Evolutionary conservation across 1,140 invertebrate species (phyloP).

Genomic region (Leptinotarsa texana): DNA sequence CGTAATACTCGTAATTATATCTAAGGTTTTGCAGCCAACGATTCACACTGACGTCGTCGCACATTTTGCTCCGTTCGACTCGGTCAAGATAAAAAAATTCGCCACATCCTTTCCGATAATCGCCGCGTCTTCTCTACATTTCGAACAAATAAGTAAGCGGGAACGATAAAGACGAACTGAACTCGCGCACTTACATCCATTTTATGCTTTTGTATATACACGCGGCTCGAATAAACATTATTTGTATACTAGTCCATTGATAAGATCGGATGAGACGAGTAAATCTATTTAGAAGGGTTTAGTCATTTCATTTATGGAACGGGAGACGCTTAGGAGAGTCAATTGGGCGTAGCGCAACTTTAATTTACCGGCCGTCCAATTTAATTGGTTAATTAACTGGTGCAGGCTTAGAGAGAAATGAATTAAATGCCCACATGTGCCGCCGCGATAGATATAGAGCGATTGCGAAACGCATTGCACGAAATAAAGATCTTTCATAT

Average conservation of each 20-base stretch:
- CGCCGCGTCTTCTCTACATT: slow-evolving; percentile 13
- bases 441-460: not conserved
- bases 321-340: slow-evolving; percentile 2
- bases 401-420: slow-evolving; percentile 20
- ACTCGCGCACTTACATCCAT: slow-evolving; percentile 8
- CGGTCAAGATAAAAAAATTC: slow-evolving; percentile 16
- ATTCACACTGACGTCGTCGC: slow-evolving; percentile 35
- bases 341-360: slow-evolving; percentile 21
- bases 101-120: slow-evolving; percentile 28
- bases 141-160: not conserved
- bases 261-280: slow-evolving; percentile 13
- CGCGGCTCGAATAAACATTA: not conserved
- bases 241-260: slow-evolving; percentile 20
- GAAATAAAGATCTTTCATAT: not conserved
- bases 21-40: slow-evolving; percentile 35
- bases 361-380: slow-evolving; percentile 14
- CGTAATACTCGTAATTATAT: slow-evolving; percentile 37
- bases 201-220: slow-evolving; percentile 17
- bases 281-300: slow-evolving; percentile 19
- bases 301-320: slow-evolving; percentile 11
- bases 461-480: not conserved
- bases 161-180: slow-evolving; percentile 10
- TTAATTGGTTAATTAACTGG: slow-evolving; percentile 20
- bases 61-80: slow-evolving; percentile 20
- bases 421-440: slow-evolving; percentile 19